These are phyloP conservation scores for Cosmorhoe ocellata DNA, from an alignment of 2,888 invertebrate species.

Conservation along the genomic window DNA sequence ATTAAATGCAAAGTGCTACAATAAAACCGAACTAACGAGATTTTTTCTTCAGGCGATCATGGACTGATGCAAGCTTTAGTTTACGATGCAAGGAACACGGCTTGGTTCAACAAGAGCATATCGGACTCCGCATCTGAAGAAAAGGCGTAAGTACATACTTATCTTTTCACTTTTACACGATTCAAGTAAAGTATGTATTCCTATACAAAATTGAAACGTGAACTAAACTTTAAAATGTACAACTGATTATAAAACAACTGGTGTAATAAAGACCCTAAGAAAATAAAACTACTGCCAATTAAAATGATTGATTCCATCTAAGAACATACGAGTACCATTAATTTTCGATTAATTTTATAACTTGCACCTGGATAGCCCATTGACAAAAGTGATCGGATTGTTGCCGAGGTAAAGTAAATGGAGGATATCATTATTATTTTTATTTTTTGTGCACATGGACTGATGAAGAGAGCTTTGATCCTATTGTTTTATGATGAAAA, in stretches of 20 bases:
- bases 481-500: neutral
- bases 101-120: conserved; percentile 91
- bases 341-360: conserved; percentile 59
- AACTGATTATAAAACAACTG: no score
- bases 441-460: neutral
- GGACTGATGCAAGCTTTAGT: conserved; percentile 92
- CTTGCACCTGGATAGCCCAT: conserved; percentile 86
- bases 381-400: conserved; percentile 96
- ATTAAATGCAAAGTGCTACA: no score
- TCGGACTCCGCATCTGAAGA: conserved; percentile 88
- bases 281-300: no score
- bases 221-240: no score
- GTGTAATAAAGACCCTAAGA: no score
- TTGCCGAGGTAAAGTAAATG: conserved; percentile 93
- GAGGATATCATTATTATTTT: conserved; percentile 15
- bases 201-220: no score
- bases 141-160: conserved; percentile 66
- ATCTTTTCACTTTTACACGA: neutral
- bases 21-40: no score
- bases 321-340: conserved; percentile 14
- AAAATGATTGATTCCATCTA: no score
- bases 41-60: conserved; percentile 86
- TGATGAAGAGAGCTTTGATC: neutral
- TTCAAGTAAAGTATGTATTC: no score
- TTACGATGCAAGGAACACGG: conserved; percentile 93